phyloP scores from a whole-genome alignment of 2,888 invertebrate species.

The Epinotia ramella region DNA sequence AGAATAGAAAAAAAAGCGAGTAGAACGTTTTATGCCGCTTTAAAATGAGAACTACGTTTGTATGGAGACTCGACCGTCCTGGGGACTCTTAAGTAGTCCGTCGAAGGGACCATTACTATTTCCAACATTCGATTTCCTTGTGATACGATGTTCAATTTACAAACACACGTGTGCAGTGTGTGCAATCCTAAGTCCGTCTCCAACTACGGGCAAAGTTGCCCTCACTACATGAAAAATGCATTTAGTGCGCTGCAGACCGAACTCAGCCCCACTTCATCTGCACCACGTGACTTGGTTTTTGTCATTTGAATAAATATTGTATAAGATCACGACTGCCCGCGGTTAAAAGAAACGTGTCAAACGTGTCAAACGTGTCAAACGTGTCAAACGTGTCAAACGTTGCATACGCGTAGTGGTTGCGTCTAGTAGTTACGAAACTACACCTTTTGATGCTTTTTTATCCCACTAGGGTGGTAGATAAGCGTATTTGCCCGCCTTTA shows the following conservation, averaged over 20 bases:
- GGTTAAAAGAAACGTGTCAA: background rate
- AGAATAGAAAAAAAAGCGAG: too few species aligned
- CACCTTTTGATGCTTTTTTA: too few species aligned
- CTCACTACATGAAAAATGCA: conserved; percentile 82
- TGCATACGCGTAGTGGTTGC: too few species aligned
- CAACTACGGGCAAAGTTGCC: conserved; percentile 69
- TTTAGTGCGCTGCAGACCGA: conserved; percentile 62
- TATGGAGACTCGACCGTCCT: too few species aligned
- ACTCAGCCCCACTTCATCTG: conserved; percentile 34
- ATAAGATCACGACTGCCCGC: conserved; percentile 10
- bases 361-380: too few species aligned
- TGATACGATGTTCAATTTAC: background rate
- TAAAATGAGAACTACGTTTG: too few species aligned
- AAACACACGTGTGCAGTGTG: conserved; percentile 52
- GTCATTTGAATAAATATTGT: conserved; percentile 47
- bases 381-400: too few species aligned
- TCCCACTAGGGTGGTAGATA: too few species aligned
- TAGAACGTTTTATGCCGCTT: too few species aligned
- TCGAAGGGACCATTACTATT: background rate
- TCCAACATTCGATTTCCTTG: background rate
- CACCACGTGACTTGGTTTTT: conserved; percentile 45
- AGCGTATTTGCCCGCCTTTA: too few species aligned
- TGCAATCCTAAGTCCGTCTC: conserved; percentile 53
- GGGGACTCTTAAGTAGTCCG: too few species aligned
- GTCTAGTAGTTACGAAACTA: too few species aligned